Evolutionary conservation across 2,113 vertebrate species (phyloP), one percentile per base, ranked within the genome.

Genomic region (Mobula birostris): DNA sequence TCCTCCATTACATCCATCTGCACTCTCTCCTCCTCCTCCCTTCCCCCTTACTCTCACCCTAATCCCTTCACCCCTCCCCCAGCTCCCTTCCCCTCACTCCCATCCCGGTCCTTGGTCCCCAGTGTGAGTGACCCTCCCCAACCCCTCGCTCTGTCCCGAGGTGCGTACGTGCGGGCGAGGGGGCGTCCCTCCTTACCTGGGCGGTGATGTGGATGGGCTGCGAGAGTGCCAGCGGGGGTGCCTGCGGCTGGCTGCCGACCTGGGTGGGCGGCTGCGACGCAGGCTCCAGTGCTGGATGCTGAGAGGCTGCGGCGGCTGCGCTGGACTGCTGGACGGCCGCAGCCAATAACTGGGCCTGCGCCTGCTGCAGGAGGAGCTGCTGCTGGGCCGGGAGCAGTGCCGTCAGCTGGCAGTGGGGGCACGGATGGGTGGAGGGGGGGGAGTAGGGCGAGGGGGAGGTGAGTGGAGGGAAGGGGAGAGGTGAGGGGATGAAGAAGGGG

Each of bases 151-250:
- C 29, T 2, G 56, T 66, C 32, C 3, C 48, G 36, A 36, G 36
- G 36, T 36, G 36, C 36, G 36, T 36, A 36, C 36, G 36, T 36
- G 36, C 36, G 48, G 48, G 48, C 48, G 3, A 2, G 48, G 48
- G 48, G 48, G 48, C 27, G 0, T 48, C 48, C 48, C 21, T 19
- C 95, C 95, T 97, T 98, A 98, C 98, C 98, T 98, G 98, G 96
- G 98, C 98, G 83, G 98, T 98, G 96, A 98, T 98, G 96, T 98
- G 98, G 97, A 98, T 98, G 95, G 98, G 98, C 95, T 98, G 98
- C 95, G 98, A 98, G 94, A 98, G 97, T 94, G 98, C 96, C 94
- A 98, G 97, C 96, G 98, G 98, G 32, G 97, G 97, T 88, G 97
- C 94, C 92, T 96, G 97, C 68, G 68, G 70, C 17, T 74, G 87